phyloP scores from a whole-genome alignment of 2,113 vertebrate genomes.

The Erpornis zantholeuca region DNA sequence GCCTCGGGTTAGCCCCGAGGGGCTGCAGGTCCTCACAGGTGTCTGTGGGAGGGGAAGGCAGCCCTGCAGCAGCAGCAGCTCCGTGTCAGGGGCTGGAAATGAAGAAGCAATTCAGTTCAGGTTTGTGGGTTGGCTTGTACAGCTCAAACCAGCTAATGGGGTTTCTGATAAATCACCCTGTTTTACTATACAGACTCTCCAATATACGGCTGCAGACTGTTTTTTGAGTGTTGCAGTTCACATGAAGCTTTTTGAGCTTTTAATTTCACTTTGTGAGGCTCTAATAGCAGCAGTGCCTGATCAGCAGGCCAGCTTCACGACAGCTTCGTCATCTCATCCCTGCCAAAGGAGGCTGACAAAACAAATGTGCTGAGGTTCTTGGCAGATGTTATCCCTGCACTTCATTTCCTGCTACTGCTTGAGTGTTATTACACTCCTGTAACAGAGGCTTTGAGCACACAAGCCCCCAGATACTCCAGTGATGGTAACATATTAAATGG shows the following conservation, averaged over 20 bases:
- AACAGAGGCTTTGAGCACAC: not conserved
- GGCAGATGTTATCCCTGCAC: slow-evolving; percentile 28
- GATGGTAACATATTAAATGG: slow-evolving; percentile 20
- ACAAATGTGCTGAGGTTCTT: slow-evolving; percentile 22
- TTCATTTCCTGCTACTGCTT: slow-evolving; percentile 40
- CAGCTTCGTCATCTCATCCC: not conserved
- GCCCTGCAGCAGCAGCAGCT: not conserved
- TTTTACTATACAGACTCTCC: not conserved
- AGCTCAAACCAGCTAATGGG: not conserved
- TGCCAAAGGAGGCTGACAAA: slow-evolving; percentile 11
- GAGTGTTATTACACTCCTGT: not conserved
- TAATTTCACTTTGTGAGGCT: not conserved
- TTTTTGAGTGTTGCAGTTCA: not conserved
- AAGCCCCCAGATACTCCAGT: not conserved
- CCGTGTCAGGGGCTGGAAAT: accelerated
- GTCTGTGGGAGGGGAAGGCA: not conserved
- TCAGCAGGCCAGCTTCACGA: not conserved
- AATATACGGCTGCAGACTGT: not conserved
- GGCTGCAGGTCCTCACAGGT: not conserved
- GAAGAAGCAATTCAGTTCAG: not conserved
- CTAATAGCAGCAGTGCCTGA: not conserved
- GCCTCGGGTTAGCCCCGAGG: not conserved
- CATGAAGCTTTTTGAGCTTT: not conserved
- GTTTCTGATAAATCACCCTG: not conserved
- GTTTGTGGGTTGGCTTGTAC: not conserved